These are phyloP conservation scores for Malurus leucopterus DNA, from an alignment of 2,797 vertebrate species.

Conservation along the genomic window DNA sequence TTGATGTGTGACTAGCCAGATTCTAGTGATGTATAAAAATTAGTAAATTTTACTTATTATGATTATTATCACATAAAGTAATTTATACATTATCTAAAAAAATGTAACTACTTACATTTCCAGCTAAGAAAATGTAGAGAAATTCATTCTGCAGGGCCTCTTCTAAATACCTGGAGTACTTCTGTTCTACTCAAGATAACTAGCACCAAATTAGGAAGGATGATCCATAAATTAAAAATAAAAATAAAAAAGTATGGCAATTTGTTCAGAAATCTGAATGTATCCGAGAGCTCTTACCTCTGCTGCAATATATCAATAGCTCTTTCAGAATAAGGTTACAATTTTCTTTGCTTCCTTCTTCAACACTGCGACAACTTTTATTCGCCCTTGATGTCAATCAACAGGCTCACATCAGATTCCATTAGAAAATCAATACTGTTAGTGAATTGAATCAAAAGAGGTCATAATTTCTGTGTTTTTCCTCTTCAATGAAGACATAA, in stretches of 20 bases:
- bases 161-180: neutral
- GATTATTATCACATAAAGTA: neutral
- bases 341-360: conserved; percentile 37
- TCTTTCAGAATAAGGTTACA: neutral
- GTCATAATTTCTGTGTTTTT: conserved; percentile 37
- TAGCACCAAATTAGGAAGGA: neutral
- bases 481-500: conserved; percentile 26
- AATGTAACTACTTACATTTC: neutral
- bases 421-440: conserved; percentile 62
- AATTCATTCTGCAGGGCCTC: neutral
- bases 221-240: neutral
- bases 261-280: neutral
- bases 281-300: neutral
- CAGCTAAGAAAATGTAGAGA: neutral
- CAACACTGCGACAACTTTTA: conserved; percentile 17
- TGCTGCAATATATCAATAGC: neutral
- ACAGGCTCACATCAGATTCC: conserved; percentile 42
- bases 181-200: neutral
- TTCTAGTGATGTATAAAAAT: neutral
- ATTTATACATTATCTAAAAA: neutral
- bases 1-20: neutral
- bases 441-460: conserved; percentile 50
- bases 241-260: neutral
- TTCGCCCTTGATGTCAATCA: conserved; percentile 24
- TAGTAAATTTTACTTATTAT: neutral